A percentile compares a stretch with the other conserved stretches of the same genome.
Evolutionary conservation across 2,113 vertebrate species (phyloP).

Genomic region (Macaca mulatta): DNA sequence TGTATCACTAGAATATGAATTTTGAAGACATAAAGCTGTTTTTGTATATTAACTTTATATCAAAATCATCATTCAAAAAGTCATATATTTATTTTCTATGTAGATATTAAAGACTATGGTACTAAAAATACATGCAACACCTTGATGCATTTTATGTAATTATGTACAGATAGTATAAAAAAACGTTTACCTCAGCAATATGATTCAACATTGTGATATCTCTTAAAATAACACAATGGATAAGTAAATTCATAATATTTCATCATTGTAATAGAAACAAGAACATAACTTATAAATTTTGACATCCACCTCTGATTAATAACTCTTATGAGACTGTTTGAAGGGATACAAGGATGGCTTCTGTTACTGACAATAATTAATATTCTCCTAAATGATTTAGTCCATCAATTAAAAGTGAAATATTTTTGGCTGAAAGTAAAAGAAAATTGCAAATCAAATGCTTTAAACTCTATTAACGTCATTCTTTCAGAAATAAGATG

Average conservation of each 20-base stretch:
- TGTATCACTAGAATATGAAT: neutral
- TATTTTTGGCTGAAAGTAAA: neutral
- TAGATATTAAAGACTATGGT: neutral
- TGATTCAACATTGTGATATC: neutral
- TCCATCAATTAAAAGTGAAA: neutral
- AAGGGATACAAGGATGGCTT: neutral
- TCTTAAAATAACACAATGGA: neutral
- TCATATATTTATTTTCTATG: neutral
- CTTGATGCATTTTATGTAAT: neutral
- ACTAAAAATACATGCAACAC: neutral
- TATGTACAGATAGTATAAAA: neutral
- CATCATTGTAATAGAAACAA: neutral
- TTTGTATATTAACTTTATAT: neutral
- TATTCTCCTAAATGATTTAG: neutral
- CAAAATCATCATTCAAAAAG: neutral
- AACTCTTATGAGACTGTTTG: neutral
- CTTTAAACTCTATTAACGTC: neutral
- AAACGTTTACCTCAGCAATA: neutral
- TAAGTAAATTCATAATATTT: neutral
- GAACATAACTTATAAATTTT: neutral
- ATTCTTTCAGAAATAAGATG: neutral
- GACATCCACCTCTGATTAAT: neutral
- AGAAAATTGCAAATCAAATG: neutral
- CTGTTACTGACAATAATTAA: neutral
- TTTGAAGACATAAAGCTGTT: neutral